Evolutionary conservation across 2,888 invertebrate genomes (phyloP), one percentile per base, ranked within the genome.

Genomic region (Augochlorella aurata): DNA sequence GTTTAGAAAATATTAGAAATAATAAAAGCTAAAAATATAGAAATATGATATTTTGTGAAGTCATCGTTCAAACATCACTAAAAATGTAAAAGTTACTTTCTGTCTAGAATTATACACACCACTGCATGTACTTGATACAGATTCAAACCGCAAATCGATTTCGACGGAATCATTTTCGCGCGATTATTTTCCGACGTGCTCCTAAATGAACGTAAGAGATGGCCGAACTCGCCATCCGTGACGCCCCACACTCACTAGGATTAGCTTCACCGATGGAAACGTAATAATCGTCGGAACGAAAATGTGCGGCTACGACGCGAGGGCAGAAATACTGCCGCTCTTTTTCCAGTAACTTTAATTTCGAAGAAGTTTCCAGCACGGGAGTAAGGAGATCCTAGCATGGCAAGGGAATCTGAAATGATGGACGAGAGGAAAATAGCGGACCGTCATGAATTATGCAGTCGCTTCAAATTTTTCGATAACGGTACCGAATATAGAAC

Each of bases 371-470:
- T 73, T 16, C 7, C 18, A 21, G 14, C 29, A 9, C 66, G n/a
- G 49, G 29, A 38, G 47, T 44, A 50, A 44, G 73, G 9, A 70
- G 65, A 66, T 66, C 50, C 47, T 50, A 8, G n/a, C 18, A 58
- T 67, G 49, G 44, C 74, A 70, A 79, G 71, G 66, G 54, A 71
- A 67, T 76, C 44, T 14, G 49, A 71, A 74, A 83, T 83, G 81
- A 84, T 78, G 81, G 72, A 78, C 75, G 81, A 80, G 83, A 80
- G 74, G 69, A 74, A 75, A 54, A 50, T 71, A 49, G 50, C 38
- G 61, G 12, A n/a, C 54, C n/a, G 71, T 68, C 63, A 84, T 84
- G 84, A 83, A 84, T 84, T 83, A 84, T 84, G 84, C 81, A 83
- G 81, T 47, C 24, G 49, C 77, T 80, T 81, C 24, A 68, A 74